Base-by-base conservation (phyloP, 1,140 invertebrate genomes). In the Nasonia longicornis region DNA sequence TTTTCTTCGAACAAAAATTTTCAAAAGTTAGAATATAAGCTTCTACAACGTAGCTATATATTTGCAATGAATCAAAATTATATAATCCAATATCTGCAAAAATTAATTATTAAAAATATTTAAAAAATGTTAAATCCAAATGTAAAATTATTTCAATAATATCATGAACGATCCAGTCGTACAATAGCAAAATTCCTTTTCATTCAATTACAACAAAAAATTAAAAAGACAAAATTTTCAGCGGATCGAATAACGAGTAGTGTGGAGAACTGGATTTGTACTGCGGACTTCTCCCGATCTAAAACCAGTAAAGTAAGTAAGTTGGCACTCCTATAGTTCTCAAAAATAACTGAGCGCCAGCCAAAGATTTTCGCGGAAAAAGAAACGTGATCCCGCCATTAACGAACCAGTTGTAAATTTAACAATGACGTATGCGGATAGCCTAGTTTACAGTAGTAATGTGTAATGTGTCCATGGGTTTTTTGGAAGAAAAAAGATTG, bases 271-370 rank as follows among this genome's bases (percentile, higher is more conserved):
- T 73, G 45, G 42, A 73, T 73, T 52, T 26, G n/a, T 48, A 16
- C 42, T 52, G n/a, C 2, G 20, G n/a, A 26, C n/a, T 48, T 52
- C 3, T 48, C 10, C 3, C 16, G 7, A 73, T 48, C 16, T 73
- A 73, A 73, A 73, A 52, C 22, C 42, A 26, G 71, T 26, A 8
- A 29, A 52, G 71, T 20, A 48, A 52, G 71, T 26, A 52, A 6
- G 22, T 22, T n/a, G n/a, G 3, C 10, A n/a, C 71, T 72, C 6
- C 38, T 42, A 6, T 22, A 42, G 14, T 45, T 73, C 42, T 73
- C 42, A 73, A 52, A 73, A 73, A 73, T 73, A 73, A 73, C 71
- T 29, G n/a, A 26, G n/a, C n/a, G 71, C n/a, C n/a, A 22, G 71
- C 71, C 71, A 73, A 73, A 73, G 52, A 52, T 48, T 73, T 73